Evolutionary conservation across 37 sponge, comb jelly and placozoan genomes (phyloP).

Genomic region (Hormiphora californensis): DNA sequence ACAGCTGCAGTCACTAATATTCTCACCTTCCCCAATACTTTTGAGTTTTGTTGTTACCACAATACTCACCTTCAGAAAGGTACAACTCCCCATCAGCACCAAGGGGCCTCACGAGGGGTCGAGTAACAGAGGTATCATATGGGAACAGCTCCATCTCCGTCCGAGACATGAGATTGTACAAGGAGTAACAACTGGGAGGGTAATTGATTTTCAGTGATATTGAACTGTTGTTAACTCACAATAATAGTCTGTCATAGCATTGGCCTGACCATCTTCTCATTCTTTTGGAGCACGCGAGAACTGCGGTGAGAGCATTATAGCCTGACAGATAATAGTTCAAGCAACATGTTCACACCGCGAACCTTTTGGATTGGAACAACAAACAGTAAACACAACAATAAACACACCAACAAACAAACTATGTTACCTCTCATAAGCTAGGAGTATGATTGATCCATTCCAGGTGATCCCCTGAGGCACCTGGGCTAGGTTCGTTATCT

Average conservation of each 20-base stretch:
- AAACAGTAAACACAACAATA: no score
- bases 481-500: neutral
- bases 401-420: no score
- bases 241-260: neutral
- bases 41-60: no score
- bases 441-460: conserved; percentile 11
- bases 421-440: conserved; percentile 21
- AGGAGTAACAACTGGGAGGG: conserved; percentile 23
- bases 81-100: conserved; percentile 44
- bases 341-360: no score
- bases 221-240: neutral
- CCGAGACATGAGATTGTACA: conserved; percentile 46
- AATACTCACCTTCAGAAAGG: no score
- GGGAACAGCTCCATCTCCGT: conserved; percentile 46
- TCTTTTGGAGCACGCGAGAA: no score
- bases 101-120: conserved; percentile 20
- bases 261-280: no score
- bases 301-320: no score
- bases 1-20: no score
- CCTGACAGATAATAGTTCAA: no score
- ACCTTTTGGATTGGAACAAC: no score
- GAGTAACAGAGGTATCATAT: conserved; percentile 32
- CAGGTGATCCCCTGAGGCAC: conserved; percentile 4
- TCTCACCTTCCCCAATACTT: no score
- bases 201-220: neutral